Evolutionary conservation across 2,113 vertebrate species (phyloP).

Genomic region (Mustelus asterias): DNA sequence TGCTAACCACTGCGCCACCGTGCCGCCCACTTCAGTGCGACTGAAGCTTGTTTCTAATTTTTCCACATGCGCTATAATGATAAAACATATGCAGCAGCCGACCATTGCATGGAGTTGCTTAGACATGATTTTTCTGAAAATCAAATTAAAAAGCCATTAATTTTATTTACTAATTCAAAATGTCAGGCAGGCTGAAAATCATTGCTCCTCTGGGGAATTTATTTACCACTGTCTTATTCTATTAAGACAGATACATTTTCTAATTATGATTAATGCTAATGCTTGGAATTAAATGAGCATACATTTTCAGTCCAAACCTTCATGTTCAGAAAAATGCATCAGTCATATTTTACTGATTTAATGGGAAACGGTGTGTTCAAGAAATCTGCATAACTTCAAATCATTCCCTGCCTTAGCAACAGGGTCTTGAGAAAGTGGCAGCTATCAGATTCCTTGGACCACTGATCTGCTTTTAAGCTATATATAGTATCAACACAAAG

Average conservation of each 20-base stretch:
- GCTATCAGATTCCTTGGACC: background rate
- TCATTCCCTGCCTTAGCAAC: background rate
- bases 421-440: background rate
- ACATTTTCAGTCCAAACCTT: background rate
- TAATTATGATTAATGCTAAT: constrained; percentile 44
- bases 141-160: constrained; percentile 72
- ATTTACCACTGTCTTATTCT: constrained; percentile 60
- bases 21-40: no score
- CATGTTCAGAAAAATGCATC: background rate
- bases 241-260: constrained; percentile 59
- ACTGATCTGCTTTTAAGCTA: background rate
- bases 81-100: background rate
- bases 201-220: constrained; percentile 56
- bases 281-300: constrained; percentile 2
- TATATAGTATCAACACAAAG: background rate
- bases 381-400: constrained; percentile 12
- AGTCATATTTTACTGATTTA: background rate
- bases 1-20: no score
- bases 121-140: constrained; percentile 59
- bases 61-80: background rate
- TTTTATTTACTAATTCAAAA: constrained; percentile 67
- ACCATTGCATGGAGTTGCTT: constrained; percentile 52
- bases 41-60: background rate
- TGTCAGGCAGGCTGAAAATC: constrained; percentile 59
- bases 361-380: background rate